A percentile compares a stretch with the other conserved stretches of the same genome.
phyloP scores from a whole-genome alignment of 30 jellyfish, hydroid and myxozoan species.

The Hydractinia echinata region DNA sequence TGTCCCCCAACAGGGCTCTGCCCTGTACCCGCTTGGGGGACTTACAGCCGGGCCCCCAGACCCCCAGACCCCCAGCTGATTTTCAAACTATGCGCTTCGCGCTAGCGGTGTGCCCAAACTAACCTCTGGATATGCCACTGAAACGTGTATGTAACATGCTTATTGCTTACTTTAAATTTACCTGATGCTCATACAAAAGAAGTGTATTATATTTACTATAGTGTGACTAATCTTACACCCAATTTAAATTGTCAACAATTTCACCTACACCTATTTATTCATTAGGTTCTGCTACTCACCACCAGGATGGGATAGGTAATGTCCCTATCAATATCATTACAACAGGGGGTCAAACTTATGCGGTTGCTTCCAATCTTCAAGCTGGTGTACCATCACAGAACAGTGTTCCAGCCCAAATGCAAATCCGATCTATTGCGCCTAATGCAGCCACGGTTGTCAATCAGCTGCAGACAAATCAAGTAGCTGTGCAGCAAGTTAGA shows the following conservation, averaged over 20 bases:
- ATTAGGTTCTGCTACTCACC: slow-evolving; percentile 21
- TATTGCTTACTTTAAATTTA: too few species aligned
- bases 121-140: too few species aligned
- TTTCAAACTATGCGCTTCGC: too few species aligned
- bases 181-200: too few species aligned
- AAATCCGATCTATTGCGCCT: slow-evolving; percentile 41
- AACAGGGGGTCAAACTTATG: slow-evolving; percentile 42
- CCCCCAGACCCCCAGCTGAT: too few species aligned
- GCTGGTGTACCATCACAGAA: slow-evolving; percentile 29
- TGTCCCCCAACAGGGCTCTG: too few species aligned
- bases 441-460: slow-evolving; percentile 40
- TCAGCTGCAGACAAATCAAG: slow-evolving; percentile 19
- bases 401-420: slow-evolving; percentile 17
- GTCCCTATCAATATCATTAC: slow-evolving; percentile 35
- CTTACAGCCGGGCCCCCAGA: too few species aligned
- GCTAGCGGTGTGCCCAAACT: too few species aligned
- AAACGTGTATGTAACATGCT: too few species aligned
- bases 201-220: too few species aligned
- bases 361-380: slow-evolving; percentile 29
- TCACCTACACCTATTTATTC: not conserved
- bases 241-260: not conserved
- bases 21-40: too few species aligned
- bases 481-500: slow-evolving; percentile 30
- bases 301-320: slow-evolving; percentile 37
- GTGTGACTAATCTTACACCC: too few species aligned